Percentiles rank a stretch among this genome's conserved stretches.
Conservation (phyloP, 2,113 vertebrate species). For the Struthidea cinerea region DNA sequence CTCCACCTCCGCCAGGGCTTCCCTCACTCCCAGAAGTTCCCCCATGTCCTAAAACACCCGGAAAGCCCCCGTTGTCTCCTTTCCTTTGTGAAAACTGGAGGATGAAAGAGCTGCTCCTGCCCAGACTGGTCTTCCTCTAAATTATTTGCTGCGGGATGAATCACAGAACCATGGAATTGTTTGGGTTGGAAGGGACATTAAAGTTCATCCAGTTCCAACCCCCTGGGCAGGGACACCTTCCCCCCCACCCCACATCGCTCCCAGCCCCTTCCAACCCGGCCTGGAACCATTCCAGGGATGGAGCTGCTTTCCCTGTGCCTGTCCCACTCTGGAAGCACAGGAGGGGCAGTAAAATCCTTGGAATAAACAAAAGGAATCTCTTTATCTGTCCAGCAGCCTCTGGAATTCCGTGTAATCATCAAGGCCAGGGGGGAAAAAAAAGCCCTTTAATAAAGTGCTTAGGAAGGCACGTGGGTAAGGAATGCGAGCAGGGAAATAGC, state of each 20-base stretch:
- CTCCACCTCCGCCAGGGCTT: background rate
- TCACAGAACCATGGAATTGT: background rate
- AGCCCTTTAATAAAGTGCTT: background rate
- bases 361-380: background rate
- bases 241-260: background rate
- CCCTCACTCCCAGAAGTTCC: fast-evolving
- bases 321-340: background rate
- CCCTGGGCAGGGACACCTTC: background rate
- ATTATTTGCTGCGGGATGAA: background rate
- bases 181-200: background rate
- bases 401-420: background rate
- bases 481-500: constrained; percentile 55
- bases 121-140: background rate
- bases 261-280: background rate
- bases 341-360: background rate
- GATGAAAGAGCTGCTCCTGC: background rate
- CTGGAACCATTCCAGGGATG: background rate
- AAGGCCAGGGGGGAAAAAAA: background rate
- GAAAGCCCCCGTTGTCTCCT: fast-evolving
- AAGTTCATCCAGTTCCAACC: background rate
- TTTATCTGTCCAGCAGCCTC: background rate
- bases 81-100: fast-evolving
- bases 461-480: background rate
- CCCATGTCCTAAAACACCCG: background rate
- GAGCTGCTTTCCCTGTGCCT: background rate